Percentiles rank a stretch among this genome's conserved stretches.
Evolutionary conservation across 2,113 vertebrate genomes (phyloP).

Genomic region (Lycocorax pyrrhopterus): DNA sequence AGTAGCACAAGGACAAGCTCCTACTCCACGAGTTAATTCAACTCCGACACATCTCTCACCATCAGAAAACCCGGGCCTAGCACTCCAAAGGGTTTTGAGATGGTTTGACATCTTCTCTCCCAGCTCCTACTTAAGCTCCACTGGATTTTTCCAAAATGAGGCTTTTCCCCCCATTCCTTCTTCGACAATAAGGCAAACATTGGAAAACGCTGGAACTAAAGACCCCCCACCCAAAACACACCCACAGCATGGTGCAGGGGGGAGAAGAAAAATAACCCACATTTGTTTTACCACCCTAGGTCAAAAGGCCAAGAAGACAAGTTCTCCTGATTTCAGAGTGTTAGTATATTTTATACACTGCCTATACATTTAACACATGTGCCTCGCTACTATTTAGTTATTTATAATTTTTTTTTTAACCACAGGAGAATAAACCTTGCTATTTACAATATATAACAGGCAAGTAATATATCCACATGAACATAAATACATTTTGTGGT

Average conservation of each 20-base stretch:
- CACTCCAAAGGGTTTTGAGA: not conserved
- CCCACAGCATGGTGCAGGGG: not conserved
- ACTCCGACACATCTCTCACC: not conserved
- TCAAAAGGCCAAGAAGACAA: constrained; percentile 56
- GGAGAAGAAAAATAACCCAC: constrained; percentile 10
- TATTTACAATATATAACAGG: constrained; percentile 82
- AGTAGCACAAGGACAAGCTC: not conserved
- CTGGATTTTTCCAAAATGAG: constrained; percentile 15
- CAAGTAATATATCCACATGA: constrained; percentile 75
- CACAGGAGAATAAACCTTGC: constrained; percentile 88
- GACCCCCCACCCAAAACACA: not conserved
- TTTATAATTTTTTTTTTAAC: constrained; percentile 70
- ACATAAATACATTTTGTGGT: constrained; percentile 78
- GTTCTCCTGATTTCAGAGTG: constrained; percentile 63
- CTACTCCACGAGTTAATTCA: not conserved
- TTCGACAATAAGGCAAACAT: constrained; percentile 11
- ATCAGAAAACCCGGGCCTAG: not conserved
- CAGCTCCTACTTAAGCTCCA: not conserved
- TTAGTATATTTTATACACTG: constrained; percentile 60
- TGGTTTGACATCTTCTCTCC: not conserved
- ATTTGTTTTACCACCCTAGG: constrained; percentile 31
- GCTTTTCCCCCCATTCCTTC: not conserved
- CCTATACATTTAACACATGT: constrained; percentile 73
- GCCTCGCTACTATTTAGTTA: constrained; percentile 73
- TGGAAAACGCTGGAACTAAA: not conserved